Conservation (phyloP, 2,113 vertebrate species). For the Thalassoma bifasciatum region DNA sequence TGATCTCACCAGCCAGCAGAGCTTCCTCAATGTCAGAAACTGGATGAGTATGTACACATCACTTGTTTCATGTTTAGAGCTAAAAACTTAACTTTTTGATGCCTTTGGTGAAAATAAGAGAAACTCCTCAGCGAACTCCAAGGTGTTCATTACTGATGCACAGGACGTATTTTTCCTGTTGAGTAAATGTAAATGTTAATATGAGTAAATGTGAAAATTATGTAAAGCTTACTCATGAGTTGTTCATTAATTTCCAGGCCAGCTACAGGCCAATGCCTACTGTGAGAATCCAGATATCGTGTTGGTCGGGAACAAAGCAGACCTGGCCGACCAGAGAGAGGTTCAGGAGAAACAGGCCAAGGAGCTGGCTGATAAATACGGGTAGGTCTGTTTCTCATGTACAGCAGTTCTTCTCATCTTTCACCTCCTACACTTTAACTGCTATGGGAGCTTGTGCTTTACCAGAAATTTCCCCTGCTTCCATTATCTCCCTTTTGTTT, state of each 20-base stretch:
- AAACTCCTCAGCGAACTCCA: background rate
- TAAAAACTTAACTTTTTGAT: background rate
- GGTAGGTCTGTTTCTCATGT: constrained; percentile 76
- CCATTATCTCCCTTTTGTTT: background rate
- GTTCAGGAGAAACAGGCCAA: constrained; percentile 94
- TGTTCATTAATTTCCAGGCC: constrained; percentile 73
- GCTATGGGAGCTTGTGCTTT: background rate
- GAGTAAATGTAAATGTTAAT: too few relatives aligned
- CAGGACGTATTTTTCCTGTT: too few relatives aligned
- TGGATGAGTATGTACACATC: constrained; percentile 92
- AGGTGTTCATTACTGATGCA: too few relatives aligned
- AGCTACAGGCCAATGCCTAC: constrained; percentile 96
- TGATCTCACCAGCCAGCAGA: constrained; percentile 96
- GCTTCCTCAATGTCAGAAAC: constrained; percentile 95
- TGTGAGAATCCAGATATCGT: constrained; percentile 97
- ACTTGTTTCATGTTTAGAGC: background rate
- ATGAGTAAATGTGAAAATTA: too few relatives aligned
- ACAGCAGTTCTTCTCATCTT: background rate
- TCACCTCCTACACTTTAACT: background rate
- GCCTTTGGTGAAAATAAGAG: background rate
- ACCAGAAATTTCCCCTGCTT: background rate
- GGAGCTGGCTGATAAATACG: constrained; percentile 94
- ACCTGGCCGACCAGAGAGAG: constrained; percentile 92
- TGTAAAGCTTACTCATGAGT: background rate
- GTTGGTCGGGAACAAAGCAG: constrained; percentile 94